Percentiles rank a stretch among this genome's conserved stretches.
Conservation (phyloP, 2,797 vertebrate genomes). For the Sebastes baramenuke region DNA sequence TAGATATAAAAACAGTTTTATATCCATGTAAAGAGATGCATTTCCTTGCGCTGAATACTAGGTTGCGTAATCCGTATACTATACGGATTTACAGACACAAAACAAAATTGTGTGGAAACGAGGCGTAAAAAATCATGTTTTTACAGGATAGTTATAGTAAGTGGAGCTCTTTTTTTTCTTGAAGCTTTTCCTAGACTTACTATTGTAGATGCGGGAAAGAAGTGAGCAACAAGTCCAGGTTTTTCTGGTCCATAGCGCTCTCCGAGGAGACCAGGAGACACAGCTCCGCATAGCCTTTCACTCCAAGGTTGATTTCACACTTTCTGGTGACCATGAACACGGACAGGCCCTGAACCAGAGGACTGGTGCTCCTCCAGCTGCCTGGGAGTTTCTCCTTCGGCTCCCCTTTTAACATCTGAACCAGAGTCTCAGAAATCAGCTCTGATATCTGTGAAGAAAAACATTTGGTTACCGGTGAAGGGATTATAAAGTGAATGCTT, state of each 20-base stretch:
- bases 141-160: too few relatives aligned
- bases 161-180: too few relatives aligned
- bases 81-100: fast-evolving
- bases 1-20: too few relatives aligned
- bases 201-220: fast-evolving
- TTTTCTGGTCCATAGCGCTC: neutral
- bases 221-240: conserved; percentile 16
- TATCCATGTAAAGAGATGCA: too few relatives aligned
- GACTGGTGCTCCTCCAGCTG: neutral
- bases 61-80: too few relatives aligned
- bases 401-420: conserved; percentile 48
- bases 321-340: conserved; percentile 53
- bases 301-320: neutral
- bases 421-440: conserved; percentile 62
- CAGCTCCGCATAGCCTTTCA: conserved; percentile 61
- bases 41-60: too few relatives aligned
- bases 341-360: conserved; percentile 64
- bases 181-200: conserved; percentile 49
- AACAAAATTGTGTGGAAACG: fast-evolving
- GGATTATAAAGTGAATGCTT: fast-evolving
- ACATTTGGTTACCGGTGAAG: neutral
- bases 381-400: neutral
- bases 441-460: conserved; percentile 42
- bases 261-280: conserved; percentile 67
- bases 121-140: too few relatives aligned